Evolutionary conservation across 2,113 vertebrate genomes (phyloP).

Genomic region (Ptyas mucosa): DNA sequence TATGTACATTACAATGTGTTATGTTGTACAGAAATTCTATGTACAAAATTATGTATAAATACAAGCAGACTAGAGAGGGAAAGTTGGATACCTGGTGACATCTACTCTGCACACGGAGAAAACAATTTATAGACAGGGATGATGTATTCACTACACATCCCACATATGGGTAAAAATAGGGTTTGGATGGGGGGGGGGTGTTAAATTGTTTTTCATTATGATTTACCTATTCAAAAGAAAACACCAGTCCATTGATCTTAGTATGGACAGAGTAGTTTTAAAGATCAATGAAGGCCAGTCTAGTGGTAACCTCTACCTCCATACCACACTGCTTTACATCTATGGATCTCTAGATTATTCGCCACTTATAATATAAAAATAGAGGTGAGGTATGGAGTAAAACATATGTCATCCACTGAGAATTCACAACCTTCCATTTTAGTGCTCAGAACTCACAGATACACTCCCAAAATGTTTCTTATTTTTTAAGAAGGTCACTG

Average conservation of each 20-base stretch:
- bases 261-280: neutral
- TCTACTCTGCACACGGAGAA: neutral
- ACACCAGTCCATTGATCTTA: neutral
- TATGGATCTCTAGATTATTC: neutral
- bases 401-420: neutral
- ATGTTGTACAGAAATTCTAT: too few relatives aligned
- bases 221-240: neutral
- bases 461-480: neutral
- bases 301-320: too few relatives aligned
- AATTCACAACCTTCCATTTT: neutral
- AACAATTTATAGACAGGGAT: neutral
- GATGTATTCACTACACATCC: neutral
- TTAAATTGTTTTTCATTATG: neutral
- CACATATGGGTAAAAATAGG: neutral
- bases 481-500: neutral
- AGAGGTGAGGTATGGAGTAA: too few relatives aligned
- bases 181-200: neutral
- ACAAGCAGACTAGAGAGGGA: neutral
- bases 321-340: too few relatives aligned
- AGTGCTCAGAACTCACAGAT: neutral
- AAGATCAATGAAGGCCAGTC: neutral
- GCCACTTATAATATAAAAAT: neutral
- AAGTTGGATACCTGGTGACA: neutral
- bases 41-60: neutral
- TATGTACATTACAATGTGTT: too few relatives aligned